Conservation (phyloP, 2,113 vertebrate genomes). For the Phasianus colchicus region DNA sequence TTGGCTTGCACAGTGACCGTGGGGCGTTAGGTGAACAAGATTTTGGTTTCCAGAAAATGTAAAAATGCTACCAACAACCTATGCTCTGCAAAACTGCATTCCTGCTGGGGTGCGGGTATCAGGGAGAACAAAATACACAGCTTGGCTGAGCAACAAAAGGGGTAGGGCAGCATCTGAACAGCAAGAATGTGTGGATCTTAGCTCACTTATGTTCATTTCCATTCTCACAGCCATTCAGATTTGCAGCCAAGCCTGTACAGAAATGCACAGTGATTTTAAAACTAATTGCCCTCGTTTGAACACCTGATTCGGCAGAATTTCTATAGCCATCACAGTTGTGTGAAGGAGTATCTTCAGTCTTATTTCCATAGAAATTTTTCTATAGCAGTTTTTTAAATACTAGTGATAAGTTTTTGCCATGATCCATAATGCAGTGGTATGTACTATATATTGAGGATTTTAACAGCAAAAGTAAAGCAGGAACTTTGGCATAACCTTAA, state of each 20-base stretch:
- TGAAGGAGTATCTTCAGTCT: conserved; percentile 20
- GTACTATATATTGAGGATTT: neutral
- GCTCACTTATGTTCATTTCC: neutral
- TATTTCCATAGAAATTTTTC: conserved; percentile 17
- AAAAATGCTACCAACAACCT: neutral
- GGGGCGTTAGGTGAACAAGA: neutral
- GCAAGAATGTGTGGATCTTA: neutral
- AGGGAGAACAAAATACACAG: neutral
- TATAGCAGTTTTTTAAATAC: conserved; percentile 56
- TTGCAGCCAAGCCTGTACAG: neutral
- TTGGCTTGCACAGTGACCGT: neutral
- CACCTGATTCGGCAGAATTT: neutral
- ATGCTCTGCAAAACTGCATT: neutral
- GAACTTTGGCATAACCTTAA: conserved; percentile 74
- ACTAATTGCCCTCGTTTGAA: neutral
- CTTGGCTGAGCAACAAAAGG: neutral
- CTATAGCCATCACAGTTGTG: neutral
- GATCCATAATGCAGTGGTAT: conserved; percentile 38
- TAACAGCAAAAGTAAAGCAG: conserved; percentile 45
- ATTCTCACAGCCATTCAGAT: neutral
- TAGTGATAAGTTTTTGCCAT: conserved; percentile 53
- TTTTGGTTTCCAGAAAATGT: neutral
- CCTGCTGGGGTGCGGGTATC: neutral
- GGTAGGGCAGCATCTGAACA: neutral
- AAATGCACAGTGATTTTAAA: neutral